A percentile compares a stretch with the other conserved stretches of the same genome.
These are phyloP conservation scores for Ciconia nigra DNA, from an alignment of 2,797 vertebrate genomes.

Conservation along the genomic window DNA sequence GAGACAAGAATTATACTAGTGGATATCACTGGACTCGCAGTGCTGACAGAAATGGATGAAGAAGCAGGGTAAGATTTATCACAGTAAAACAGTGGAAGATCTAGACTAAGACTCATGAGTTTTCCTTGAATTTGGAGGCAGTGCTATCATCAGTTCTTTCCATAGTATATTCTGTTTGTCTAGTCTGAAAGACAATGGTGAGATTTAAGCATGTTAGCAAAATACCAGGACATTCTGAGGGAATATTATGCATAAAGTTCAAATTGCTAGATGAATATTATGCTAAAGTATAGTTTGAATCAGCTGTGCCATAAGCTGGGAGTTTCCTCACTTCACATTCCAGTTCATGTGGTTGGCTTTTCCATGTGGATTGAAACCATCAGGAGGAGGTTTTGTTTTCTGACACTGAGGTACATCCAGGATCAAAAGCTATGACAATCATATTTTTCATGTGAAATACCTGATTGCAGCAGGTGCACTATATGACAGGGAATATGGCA, in stretches of 20 bases:
- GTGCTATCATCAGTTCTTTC: not conserved
- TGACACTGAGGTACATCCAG: not conserved
- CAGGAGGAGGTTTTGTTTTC: not conserved
- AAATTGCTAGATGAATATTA: not conserved
- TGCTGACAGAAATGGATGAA: not conserved
- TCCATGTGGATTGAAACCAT: not conserved
- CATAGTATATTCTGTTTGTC: not conserved
- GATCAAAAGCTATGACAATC: not conserved
- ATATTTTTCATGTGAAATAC: not conserved
- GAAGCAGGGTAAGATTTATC: not conserved
- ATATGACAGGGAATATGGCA: not conserved
- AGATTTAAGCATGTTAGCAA: not conserved
- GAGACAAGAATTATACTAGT: not conserved
- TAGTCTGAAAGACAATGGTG: not conserved
- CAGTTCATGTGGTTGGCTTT: not conserved
- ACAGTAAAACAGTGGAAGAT: not conserved
- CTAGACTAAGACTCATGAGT: not conserved
- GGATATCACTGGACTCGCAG: not conserved
- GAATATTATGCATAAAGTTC: not conserved
- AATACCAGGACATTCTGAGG: not conserved
- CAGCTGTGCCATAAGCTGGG: not conserved
- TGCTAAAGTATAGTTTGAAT: not conserved
- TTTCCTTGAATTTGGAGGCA: not conserved
- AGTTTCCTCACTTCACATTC: not conserved
- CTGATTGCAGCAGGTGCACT: slow-evolving; percentile 13